Percentiles rank a stretch among this genome's conserved stretches.
Conservation (phyloP, 2,113 vertebrate species). For the Callocephalon fimbriatum region DNA sequence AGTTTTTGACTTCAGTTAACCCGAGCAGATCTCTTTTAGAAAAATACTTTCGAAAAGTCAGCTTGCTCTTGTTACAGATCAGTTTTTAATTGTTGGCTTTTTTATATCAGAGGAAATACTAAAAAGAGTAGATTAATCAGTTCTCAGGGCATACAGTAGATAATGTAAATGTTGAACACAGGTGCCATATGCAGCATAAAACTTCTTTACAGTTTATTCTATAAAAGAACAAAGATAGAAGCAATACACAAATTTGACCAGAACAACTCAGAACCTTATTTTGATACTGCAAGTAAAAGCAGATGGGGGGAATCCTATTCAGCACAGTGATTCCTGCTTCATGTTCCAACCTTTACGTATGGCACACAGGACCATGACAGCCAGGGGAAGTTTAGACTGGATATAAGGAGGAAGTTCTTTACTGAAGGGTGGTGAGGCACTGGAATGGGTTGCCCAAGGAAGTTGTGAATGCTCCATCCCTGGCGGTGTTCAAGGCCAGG, state of each 20-base stretch:
- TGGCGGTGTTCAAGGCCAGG: too few relatives aligned
- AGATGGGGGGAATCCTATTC: background rate
- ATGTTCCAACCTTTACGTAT: background rate
- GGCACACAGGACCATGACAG: background rate
- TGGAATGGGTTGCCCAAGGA: too few relatives aligned
- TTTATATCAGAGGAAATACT: background rate
- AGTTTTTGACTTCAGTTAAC: background rate
- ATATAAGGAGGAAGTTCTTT: too few relatives aligned
- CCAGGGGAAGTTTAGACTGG: too few relatives aligned
- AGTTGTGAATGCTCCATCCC: too few relatives aligned
- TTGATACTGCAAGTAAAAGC: background rate
- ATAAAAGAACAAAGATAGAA: background rate
- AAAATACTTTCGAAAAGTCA: background rate
- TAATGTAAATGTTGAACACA: background rate
- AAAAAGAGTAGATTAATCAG: background rate
- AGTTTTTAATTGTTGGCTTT: background rate
- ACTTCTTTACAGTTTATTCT: background rate
- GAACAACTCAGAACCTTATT: background rate
- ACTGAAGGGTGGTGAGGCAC: too few relatives aligned
- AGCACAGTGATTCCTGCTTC: background rate
- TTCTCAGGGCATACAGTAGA: background rate
- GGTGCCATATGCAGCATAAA: background rate
- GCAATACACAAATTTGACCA: background rate
- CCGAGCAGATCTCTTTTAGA: background rate
- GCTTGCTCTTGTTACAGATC: background rate